These are phyloP conservation scores for Corythoichthys haematopterus DNA, from an alignment of 2,113 vertebrate species.

Conservation along the genomic window DNA sequence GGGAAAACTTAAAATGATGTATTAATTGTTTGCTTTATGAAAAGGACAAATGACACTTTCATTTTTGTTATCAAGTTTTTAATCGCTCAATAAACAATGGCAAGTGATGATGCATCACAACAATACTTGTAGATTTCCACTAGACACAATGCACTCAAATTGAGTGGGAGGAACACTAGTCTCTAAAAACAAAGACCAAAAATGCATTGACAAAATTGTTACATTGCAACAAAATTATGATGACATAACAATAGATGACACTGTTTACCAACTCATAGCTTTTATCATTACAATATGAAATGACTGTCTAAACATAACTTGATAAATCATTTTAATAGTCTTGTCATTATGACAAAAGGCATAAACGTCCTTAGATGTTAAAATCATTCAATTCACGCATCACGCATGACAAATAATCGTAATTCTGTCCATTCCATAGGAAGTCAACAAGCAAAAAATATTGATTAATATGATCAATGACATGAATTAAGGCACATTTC, in stretches of 20 bases:
- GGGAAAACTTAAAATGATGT: background rate
- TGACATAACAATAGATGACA: constrained; percentile 22
- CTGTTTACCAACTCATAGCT: constrained; percentile 2
- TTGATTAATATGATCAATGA: background rate
- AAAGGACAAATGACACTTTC: background rate
- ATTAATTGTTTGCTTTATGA: background rate
- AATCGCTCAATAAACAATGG: background rate
- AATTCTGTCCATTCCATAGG: background rate
- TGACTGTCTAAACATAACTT: too few relatives aligned
- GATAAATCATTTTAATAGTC: background rate
- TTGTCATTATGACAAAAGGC: too few relatives aligned
- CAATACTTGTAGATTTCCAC: constrained; percentile 27
- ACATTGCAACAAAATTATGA: background rate
- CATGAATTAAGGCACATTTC: background rate
- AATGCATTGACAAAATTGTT: constrained; percentile 1
- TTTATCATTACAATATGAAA: background rate
- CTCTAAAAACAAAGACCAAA: constrained; percentile 14
- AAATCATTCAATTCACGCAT: background rate
- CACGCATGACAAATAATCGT: background rate
- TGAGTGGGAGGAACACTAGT: constrained; percentile 22
- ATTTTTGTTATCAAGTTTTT: background rate
- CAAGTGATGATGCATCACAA: constrained; percentile 34
- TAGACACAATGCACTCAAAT: constrained; percentile 22
- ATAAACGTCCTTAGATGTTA: too few relatives aligned
- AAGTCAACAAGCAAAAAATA: background rate